phyloP scores from a whole-genome alignment of 2,888 invertebrate genomes.

The Oxycera nigricornis region DNA sequence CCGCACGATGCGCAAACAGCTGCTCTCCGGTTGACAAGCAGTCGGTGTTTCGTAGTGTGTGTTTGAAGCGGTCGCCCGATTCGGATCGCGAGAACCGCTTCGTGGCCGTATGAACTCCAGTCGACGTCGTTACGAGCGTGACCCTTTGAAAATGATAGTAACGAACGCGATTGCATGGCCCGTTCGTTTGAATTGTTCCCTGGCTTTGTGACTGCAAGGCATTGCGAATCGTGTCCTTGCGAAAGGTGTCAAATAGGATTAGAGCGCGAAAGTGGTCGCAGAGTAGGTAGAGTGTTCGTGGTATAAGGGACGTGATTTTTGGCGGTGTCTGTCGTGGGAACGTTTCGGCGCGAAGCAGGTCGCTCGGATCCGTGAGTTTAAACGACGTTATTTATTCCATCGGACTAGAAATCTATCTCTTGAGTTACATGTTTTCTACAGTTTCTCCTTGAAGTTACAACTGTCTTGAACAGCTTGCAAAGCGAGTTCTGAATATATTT shows the following conservation, averaged over 20 bases:
- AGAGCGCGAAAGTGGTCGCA: neutral
- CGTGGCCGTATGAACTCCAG: constrained; percentile 7
- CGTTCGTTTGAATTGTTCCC: constrained; percentile 4
- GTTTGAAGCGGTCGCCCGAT: constrained; percentile 1
- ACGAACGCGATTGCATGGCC: constrained; percentile 8
- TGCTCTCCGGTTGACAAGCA: constrained; percentile 16
- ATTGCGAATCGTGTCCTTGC: neutral
- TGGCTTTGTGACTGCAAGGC: neutral
- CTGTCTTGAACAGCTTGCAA: no score
- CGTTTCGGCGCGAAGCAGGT: neutral
- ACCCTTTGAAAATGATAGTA: constrained; percentile 22
- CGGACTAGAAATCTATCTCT: no score
- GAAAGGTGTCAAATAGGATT: neutral
- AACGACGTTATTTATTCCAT: no score
- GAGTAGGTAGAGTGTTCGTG: constrained; percentile 8
- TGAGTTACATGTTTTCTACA: no score
- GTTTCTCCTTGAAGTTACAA: no score
- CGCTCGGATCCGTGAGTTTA: neutral
- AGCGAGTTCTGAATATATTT: no score
- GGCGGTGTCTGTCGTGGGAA: constrained; percentile 26
- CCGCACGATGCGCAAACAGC: constrained; percentile 14
- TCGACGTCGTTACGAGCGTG: constrained; percentile 4
- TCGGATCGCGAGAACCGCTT: no score
- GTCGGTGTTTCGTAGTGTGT: neutral
- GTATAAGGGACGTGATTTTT: constrained; percentile 28